Evolutionary conservation across 2,888 invertebrate species (phyloP).

Genomic region (Pyrgus malvae): DNA sequence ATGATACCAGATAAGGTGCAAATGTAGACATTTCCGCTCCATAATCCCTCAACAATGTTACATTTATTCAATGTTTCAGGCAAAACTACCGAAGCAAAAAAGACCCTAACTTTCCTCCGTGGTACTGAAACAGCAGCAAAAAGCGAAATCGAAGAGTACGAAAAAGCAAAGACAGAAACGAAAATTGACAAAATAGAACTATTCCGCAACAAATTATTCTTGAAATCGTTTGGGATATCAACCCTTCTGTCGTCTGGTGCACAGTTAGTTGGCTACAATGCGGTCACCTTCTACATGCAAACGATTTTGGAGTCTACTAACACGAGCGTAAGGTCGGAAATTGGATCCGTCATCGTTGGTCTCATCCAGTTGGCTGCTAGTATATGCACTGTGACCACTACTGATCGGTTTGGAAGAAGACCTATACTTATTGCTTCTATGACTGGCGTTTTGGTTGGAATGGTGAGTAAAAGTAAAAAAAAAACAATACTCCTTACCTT

Average conservation of each 20-base stretch:
- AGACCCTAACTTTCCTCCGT: constrained; percentile 49
- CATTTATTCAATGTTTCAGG: constrained; percentile 32
- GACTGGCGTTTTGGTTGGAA: constrained; percentile 43
- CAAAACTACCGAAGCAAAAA: constrained; percentile 46
- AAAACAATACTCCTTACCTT: too few species aligned
- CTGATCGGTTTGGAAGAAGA: constrained; percentile 51
- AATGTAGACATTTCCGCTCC: too few species aligned
- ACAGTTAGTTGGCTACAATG: constrained; percentile 53
- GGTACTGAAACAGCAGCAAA: constrained; percentile 49
- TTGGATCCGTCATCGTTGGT: constrained; percentile 56
- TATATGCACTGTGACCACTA: constrained; percentile 45
- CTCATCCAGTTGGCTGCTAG: constrained; percentile 53
- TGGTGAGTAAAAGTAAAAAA: constrained; percentile 42
- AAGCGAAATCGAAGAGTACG: constrained; percentile 55
- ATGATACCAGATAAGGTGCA: too few species aligned
- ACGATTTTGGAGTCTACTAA: constrained; percentile 55
- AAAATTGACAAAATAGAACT: constrained; percentile 33
- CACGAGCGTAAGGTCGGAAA: constrained; percentile 51
- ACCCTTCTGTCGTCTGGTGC: constrained; percentile 38
- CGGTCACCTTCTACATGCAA: constrained; percentile 56
- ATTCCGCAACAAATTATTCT: constrained; percentile 40
- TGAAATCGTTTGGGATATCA: constrained; percentile 42
- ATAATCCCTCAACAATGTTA: too few species aligned
- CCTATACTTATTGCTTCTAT: constrained; percentile 40
- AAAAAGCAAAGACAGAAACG: constrained; percentile 30